These are phyloP conservation scores for Triplophysa siluroides DNA, from an alignment of 2,113 vertebrate genomes.

Conservation along the genomic window DNA sequence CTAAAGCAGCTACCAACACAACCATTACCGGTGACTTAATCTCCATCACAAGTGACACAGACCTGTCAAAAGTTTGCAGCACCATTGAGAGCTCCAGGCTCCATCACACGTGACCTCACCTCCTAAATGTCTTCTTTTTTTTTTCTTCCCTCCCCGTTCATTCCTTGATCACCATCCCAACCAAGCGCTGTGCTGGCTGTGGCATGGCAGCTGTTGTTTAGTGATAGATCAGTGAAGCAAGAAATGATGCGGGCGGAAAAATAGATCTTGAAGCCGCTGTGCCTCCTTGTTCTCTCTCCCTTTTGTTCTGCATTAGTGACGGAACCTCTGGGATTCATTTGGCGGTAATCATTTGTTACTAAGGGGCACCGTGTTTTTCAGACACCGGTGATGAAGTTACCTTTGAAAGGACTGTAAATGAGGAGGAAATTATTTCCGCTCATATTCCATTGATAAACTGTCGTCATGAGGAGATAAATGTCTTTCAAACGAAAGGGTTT, in stretches of 20 bases:
- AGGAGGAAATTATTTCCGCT: slow-evolving; percentile 73
- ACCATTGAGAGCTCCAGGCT: slow-evolving; percentile 73
- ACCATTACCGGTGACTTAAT: slow-evolving; percentile 74
- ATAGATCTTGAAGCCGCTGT: slow-evolving; percentile 76
- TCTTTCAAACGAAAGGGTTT: slow-evolving; percentile 59
- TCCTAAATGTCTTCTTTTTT: slow-evolving; percentile 63
- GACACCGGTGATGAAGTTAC: slow-evolving; percentile 79
- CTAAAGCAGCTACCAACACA: slow-evolving; percentile 63
- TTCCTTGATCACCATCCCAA: slow-evolving; percentile 64
- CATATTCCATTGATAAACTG: slow-evolving; percentile 67
- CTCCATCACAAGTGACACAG: slow-evolving; percentile 69
- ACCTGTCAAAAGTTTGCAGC: slow-evolving; percentile 66
- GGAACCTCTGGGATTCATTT: slow-evolving; percentile 82
- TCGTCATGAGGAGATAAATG: slow-evolving; percentile 55
- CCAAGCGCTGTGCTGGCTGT: slow-evolving; percentile 65
- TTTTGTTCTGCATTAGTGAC: slow-evolving; percentile 79
- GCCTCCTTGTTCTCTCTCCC: slow-evolving; percentile 69
- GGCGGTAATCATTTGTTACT: slow-evolving; percentile 82
- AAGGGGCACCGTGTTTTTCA: slow-evolving; percentile 80
- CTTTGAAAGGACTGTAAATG: slow-evolving; percentile 82
- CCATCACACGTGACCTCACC: slow-evolving; percentile 71
- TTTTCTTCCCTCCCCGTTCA: slow-evolving; percentile 47
- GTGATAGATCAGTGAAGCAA: slow-evolving; percentile 92
- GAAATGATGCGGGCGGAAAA: slow-evolving; percentile 86
- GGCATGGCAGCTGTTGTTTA: slow-evolving; percentile 86